phyloP scores from a whole-genome alignment of 2,888 invertebrate species.

The Salticus scenicus region DNA sequence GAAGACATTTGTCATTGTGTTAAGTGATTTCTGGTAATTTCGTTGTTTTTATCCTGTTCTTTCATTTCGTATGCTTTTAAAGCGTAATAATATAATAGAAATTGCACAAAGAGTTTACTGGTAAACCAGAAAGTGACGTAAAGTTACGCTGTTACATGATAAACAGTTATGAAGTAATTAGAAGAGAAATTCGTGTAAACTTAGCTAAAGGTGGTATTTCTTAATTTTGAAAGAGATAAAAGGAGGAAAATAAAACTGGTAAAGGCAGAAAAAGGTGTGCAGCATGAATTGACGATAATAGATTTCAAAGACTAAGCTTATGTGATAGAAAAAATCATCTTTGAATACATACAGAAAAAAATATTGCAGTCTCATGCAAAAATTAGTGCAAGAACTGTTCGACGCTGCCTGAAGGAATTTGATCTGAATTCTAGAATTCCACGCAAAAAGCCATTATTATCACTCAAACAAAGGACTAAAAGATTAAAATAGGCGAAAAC shows the following conservation, averaged over 20 bases:
- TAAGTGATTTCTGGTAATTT: too few relatives aligned
- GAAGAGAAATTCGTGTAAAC: neutral
- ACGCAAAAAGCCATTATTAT: slow-evolving; percentile 14
- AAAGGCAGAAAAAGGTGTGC: slow-evolving; percentile 5
- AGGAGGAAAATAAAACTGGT: slow-evolving; percentile 15
- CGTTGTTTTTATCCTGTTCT: too few relatives aligned
- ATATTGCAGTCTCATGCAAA: neutral
- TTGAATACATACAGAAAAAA: slow-evolving; percentile 13
- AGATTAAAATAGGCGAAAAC: slow-evolving; percentile 32
- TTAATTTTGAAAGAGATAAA: slow-evolving; percentile 12
- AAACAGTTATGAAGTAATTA: too few relatives aligned
- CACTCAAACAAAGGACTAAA: slow-evolving; percentile 20
- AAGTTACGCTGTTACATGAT: too few relatives aligned
- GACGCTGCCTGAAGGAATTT: slow-evolving; percentile 11
- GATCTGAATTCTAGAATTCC: slow-evolving; percentile 16
- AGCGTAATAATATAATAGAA: too few relatives aligned
- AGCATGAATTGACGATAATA: slow-evolving; percentile 11
- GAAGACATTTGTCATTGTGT: too few relatives aligned
- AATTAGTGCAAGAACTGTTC: slow-evolving; percentile 20
- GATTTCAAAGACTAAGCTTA: neutral
- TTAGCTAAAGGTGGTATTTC: slow-evolving; percentile 9
- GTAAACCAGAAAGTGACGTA: too few relatives aligned
- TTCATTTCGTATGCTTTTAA: too few relatives aligned
- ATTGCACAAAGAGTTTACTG: too few relatives aligned
- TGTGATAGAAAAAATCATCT: slow-evolving; percentile 1